phyloP scores from a whole-genome alignment of 2,888 invertebrate species.

The Pachymerium ferrugineum region DNA sequence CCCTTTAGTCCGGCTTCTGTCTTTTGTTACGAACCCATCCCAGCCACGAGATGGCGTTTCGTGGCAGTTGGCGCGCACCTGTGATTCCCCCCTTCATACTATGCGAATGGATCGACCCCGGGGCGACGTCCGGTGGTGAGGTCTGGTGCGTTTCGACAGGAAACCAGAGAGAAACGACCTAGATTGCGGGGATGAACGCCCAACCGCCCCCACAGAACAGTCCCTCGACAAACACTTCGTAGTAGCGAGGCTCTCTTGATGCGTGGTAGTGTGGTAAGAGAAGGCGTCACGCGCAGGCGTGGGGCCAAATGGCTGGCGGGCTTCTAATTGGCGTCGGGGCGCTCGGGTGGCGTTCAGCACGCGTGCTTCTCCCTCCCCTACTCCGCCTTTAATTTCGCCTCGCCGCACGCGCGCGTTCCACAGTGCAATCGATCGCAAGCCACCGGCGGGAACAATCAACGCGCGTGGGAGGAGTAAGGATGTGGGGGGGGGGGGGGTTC shows the following conservation, averaged over 20 bases:
- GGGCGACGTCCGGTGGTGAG: conserved; percentile 15
- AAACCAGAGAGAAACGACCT: conserved; percentile 14
- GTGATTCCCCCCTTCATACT: neutral
- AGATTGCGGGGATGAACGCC: conserved; percentile 3
- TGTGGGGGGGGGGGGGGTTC: conserved; percentile 44
- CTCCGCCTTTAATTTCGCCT: conserved; percentile 36
- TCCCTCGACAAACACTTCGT: neutral
- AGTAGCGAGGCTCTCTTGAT: neutral
- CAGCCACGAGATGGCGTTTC: neutral
- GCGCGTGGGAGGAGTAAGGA: conserved; percentile 35
- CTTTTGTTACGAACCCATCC: neutral
- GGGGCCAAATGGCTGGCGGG: conserved; percentile 16
- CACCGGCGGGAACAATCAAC: conserved; percentile 30
- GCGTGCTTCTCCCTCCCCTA: conserved; percentile 33
- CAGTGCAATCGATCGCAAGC: conserved; percentile 31
- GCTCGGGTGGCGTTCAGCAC: conserved; percentile 1
- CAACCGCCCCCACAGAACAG: neutral
- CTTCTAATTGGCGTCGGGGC: conserved; percentile 38
- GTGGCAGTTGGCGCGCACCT: neutral
- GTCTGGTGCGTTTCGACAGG: conserved; percentile 12
- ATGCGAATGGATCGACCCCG: neutral
- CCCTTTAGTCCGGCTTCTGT: too few species aligned
- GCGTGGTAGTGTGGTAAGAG: conserved; percentile 6
- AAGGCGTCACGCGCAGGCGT: conserved; percentile 11
- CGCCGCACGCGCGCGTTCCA: conserved; percentile 27